Conservation (phyloP, 2,888 invertebrate species). For the Dryobota labecula region DNA sequence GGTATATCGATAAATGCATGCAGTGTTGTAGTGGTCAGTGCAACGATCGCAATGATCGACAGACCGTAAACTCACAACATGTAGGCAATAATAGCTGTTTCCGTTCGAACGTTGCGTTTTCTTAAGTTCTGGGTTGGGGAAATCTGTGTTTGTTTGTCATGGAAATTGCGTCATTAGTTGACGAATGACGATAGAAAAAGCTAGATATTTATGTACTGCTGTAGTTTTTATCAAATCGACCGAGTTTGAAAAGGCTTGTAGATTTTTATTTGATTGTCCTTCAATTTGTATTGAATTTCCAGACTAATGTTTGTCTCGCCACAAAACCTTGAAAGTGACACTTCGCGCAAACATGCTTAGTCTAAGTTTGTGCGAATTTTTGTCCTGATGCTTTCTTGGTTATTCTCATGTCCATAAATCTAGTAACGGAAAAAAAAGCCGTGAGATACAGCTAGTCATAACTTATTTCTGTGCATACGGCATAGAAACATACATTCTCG, state of each 20-base stretch:
- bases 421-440: slow-evolving; percentile 21
- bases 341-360: neutral
- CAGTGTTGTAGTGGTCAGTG: slow-evolving; percentile 67
- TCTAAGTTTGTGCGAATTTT: slow-evolving; percentile 5
- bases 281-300: slow-evolving; percentile 1
- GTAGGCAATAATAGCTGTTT: slow-evolving; percentile 74
- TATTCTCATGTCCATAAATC: slow-evolving; percentile 21
- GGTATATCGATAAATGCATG: slow-evolving; percentile 56
- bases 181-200: neutral
- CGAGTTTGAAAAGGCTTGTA: neutral
- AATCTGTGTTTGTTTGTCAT: slow-evolving; percentile 44
- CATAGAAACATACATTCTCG: slow-evolving; percentile 32
- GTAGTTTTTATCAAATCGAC: neutral
- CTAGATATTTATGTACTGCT: neutral
- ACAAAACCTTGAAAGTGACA: neutral
- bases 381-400: slow-evolving; percentile 19
- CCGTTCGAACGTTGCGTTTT: slow-evolving; percentile 70
- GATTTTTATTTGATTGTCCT: neutral
- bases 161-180: slow-evolving; percentile 9
- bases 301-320: slow-evolving; percentile 1
- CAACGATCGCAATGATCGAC: slow-evolving; percentile 76
- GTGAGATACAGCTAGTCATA: slow-evolving; percentile 14
- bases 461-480: slow-evolving; percentile 31
- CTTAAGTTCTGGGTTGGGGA: slow-evolving; percentile 55
- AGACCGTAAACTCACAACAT: slow-evolving; percentile 76